Conservation (phyloP, 1,140 invertebrate genomes). For the Globodera rostochiensis region DNA sequence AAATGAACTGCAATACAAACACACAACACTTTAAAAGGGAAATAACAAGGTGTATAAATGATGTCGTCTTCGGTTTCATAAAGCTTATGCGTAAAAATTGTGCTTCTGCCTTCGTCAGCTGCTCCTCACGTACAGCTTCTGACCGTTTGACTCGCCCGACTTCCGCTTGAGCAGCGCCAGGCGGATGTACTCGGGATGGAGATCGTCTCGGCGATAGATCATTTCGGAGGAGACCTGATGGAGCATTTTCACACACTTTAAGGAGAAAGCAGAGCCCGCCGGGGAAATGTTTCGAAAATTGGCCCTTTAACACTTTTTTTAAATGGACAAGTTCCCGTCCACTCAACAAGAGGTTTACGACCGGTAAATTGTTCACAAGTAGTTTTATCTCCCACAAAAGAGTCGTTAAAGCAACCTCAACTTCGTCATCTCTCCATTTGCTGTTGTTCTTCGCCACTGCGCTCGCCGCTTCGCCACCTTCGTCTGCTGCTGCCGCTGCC, state of each 20-base stretch:
- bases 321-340: too few species aligned
- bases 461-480: not conserved
- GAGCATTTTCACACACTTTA: not conserved
- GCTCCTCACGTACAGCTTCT: not conserved
- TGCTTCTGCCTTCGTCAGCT: slow-evolving; percentile 10
- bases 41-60: too few species aligned
- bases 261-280: too few species aligned
- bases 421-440: not conserved
- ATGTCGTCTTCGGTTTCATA: not conserved
- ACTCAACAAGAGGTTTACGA: too few species aligned
- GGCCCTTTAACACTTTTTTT: not conserved
- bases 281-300: too few species aligned
- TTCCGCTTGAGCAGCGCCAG: slow-evolving; percentile 29
- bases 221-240: not conserved
- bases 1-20: too few species aligned
- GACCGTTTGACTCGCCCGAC: not conserved
- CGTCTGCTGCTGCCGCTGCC: not conserved
- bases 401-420: slow-evolving; percentile 3
- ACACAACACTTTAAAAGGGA: too few species aligned
- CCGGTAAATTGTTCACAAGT: too few species aligned
- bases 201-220: slow-evolving; percentile 20
- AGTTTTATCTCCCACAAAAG: too few species aligned
- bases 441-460: not conserved
- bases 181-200: slow-evolving; percentile 30
- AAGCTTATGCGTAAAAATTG: not conserved